Percentiles rank a stretch among this genome's conserved stretches.
Conservation (phyloP, 2,797 vertebrate genomes). For the Euphonia xanthogaster region DNA sequence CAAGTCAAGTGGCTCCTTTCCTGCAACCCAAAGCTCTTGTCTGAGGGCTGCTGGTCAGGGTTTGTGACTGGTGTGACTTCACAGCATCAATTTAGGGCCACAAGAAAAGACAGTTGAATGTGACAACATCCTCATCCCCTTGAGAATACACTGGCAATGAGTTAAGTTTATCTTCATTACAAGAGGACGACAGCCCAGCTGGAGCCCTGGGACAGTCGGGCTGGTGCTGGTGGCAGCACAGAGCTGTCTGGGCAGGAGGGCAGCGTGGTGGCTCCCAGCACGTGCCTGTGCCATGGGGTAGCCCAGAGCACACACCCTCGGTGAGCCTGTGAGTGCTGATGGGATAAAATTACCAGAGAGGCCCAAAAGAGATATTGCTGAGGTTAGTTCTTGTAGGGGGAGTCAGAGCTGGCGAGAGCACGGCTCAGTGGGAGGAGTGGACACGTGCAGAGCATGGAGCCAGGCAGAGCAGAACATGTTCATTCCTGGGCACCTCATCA, state of each 20-base stretch:
- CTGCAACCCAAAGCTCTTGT: neutral
- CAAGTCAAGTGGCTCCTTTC: slow-evolving; percentile 39
- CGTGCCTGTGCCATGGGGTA: fast-evolving
- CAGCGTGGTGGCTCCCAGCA: neutral
- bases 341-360: neutral
- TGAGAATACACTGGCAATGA: neutral
- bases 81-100: neutral
- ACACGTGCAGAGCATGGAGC: neutral
- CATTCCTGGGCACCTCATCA: neutral
- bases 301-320: fast-evolving
- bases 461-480: neutral
- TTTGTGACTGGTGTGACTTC: neutral
- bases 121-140: neutral
- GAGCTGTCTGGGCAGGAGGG: neutral
- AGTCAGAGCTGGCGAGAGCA: fast-evolving
- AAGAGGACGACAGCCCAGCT: neutral
- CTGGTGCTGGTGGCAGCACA: neutral
- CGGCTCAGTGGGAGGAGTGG: fast-evolving
- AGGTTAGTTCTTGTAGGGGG: neutral
- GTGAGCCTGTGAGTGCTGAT: fast-evolving
- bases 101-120: neutral
- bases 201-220: neutral
- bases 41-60: neutral
- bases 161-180: neutral
- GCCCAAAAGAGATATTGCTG: neutral